Conservation (phyloP, 2,797 vertebrate species). For the Anguilla pacifica region DNA sequence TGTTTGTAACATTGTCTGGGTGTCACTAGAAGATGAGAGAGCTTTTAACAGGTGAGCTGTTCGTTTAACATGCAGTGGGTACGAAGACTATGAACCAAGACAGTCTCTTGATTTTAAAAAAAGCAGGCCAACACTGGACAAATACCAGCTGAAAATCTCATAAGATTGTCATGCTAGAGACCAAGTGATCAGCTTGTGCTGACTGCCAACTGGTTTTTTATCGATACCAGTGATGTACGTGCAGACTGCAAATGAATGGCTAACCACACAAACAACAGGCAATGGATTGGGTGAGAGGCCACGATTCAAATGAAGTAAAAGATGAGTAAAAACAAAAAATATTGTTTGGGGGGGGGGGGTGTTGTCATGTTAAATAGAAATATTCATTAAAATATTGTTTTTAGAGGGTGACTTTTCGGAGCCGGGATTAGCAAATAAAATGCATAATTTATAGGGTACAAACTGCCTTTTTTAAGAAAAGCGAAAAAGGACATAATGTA, state of each 20-base stretch:
- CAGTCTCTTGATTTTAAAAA: background rate
- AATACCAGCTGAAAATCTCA: background rate
- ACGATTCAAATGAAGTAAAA: conserved; percentile 13
- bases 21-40: background rate
- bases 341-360: background rate
- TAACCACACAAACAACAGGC: conserved; percentile 7
- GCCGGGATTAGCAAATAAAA: background rate
- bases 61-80: background rate
- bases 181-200: background rate
- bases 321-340: background rate
- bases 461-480: background rate
- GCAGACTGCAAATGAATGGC: background rate
- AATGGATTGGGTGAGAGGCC: conserved; percentile 22
- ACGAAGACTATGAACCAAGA: background rate
- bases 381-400: background rate
- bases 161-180: conserved; percentile 20
- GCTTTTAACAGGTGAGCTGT: background rate
- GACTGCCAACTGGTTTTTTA: background rate
- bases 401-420: background rate
- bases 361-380: background rate
- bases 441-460: background rate
- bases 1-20: background rate
- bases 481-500: background rate
- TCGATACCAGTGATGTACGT: background rate
- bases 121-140: background rate